Conservation (phyloP, 2,113 vertebrate genomes). For the Oophaga pumilio region DNA sequence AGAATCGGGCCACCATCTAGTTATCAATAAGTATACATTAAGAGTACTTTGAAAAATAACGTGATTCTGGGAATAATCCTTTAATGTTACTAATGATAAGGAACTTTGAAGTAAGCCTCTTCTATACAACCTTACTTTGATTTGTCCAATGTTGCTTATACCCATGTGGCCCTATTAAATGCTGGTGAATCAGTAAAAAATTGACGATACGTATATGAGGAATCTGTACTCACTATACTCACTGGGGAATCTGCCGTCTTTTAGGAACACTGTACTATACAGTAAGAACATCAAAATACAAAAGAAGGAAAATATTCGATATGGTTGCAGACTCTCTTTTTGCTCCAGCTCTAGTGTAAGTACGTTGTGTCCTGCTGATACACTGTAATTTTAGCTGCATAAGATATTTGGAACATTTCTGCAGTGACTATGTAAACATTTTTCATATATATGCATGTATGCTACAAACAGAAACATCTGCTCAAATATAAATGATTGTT, state of each 20-base stretch:
- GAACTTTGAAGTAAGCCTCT: background rate
- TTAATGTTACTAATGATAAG: background rate
- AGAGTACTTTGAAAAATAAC: too few species aligned
- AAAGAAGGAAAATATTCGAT: background rate
- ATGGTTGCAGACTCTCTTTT: background rate
- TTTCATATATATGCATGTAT: constrained; percentile 33
- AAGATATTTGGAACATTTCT: constrained; percentile 21
- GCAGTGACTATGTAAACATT: constrained; percentile 32
- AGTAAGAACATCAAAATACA: background rate
- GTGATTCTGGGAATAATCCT: too few species aligned
- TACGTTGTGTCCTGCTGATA: background rate
- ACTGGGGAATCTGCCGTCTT: background rate
- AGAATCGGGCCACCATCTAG: too few species aligned
- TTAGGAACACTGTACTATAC: background rate
- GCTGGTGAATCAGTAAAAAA: background rate
- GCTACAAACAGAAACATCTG: constrained; percentile 45
- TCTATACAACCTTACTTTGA: background rate
- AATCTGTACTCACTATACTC: background rate
- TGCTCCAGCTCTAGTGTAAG: background rate
- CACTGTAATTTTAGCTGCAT: constrained; percentile 18
- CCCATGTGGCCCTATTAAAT: background rate
- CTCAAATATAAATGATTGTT: constrained; percentile 29
- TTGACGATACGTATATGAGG: background rate
- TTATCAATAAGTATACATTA: too few species aligned
- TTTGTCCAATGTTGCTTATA: background rate